Percentiles rank a stretch among this genome's conserved stretches.
Evolutionary conservation across 2,797 vertebrate genomes (phyloP).

Genomic region (Gallinago nigripennis): DNA sequence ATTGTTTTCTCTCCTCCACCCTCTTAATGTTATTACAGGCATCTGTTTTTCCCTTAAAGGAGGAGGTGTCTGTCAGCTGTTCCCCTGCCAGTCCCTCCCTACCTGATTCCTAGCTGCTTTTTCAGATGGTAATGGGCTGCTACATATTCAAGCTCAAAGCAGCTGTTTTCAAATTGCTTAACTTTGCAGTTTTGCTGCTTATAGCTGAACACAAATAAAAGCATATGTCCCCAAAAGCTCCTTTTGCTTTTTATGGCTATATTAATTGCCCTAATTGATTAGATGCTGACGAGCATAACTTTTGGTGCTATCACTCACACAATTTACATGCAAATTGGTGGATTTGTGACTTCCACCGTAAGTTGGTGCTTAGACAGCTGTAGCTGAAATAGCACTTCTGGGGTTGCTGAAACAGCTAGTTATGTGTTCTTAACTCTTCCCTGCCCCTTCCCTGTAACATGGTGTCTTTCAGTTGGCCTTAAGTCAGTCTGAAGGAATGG

Average conservation of each 20-base stretch:
- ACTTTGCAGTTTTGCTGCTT: neutral
- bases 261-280: neutral
- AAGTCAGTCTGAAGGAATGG: neutral
- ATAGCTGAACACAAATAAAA: neutral
- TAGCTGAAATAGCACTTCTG: neutral
- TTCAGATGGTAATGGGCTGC: neutral
- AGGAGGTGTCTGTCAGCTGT: neutral
- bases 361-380: neutral
- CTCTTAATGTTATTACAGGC: rapidly evolving
- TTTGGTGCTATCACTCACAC: neutral
- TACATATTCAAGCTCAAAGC: neutral
- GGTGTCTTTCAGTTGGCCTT: neutral
- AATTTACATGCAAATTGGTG: neutral
- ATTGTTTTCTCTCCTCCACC: neutral
- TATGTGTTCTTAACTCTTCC: neutral
- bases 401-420: neutral
- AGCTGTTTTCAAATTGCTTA: neutral
- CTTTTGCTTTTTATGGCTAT: neutral
- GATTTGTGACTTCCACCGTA: neutral
- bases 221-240: neutral
- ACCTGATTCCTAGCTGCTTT: neutral
- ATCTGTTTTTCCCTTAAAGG: neutral
- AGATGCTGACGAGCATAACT: neutral
- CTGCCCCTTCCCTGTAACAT: neutral
- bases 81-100: neutral